Base-by-base conservation (phyloP, 1,140 invertebrate species). In the Nomia melanderi region DNA sequence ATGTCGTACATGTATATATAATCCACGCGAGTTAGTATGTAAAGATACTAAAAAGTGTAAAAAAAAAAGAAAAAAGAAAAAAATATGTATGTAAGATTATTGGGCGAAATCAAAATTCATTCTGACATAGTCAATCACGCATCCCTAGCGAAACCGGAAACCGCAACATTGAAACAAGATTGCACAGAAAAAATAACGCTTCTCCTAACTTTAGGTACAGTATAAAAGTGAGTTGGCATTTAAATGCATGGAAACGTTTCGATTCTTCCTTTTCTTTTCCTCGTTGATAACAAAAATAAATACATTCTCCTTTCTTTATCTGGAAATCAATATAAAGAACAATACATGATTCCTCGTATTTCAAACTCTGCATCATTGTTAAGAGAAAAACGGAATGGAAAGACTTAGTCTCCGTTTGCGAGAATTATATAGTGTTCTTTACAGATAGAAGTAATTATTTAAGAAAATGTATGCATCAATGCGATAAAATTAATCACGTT, bases 161-260 rank as follows among this genome's bases (percentile, higher is more conserved):
- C 74, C 82, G 86, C 82, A 88, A 88, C 88, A 90, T 89, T 90
- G 86, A 89, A 90, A 89, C 86, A 89, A 89, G 83, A 83, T 86
- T 88, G 85, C 86, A 88, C 85, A 79, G 79, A 81, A 87, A 85
- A 88, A 78, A 85, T 82, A 76, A 89, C 85, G 81, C 71, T 79
- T 81, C 66, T 77, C 79, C 78, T 87, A 86, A 83, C 78, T 84
- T 89, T 88, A 85, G 77, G 75, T 88, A 84, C 75, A 69, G 75
- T 82, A 84, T 84, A 84, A 84, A 84, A 84, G 72, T 84, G 74
- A 65, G 67, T 80, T 74, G 54, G 72, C 70, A 71, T 84, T 84
- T 81, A 81, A 78, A 84, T 81, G 78, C 63, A 83, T 77, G 67
- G 59, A 81, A 84, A 78, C 27, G 41, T 65, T 77, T 66, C 7